Percentiles rank a stretch among this genome's conserved stretches.
Evolutionary conservation across 2,797 vertebrate species (phyloP).

Genomic region (Oreonectes daqikongensis): DNA sequence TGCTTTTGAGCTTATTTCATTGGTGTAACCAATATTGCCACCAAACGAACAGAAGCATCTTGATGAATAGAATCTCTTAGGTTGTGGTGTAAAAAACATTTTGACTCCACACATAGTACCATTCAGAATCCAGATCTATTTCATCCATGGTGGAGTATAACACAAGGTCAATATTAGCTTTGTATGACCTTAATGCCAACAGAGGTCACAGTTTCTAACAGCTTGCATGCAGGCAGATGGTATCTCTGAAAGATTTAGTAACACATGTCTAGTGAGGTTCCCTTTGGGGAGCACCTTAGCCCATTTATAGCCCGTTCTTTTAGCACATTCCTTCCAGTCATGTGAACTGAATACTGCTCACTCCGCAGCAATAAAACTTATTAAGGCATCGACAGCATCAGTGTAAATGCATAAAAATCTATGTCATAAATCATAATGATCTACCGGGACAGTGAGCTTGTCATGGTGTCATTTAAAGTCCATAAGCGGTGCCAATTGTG

Average conservation of each 20-base stretch:
- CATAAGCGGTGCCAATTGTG: constrained; percentile 3
- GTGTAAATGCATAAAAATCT: constrained; percentile 42
- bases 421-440: constrained; percentile 41
- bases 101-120: neutral
- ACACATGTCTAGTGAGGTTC: constrained; percentile 77
- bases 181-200: constrained; percentile 73
- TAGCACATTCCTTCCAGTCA: constrained; percentile 54
- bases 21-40: neutral
- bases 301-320: constrained; percentile 77
- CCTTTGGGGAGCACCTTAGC: constrained; percentile 73
- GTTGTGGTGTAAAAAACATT: neutral
- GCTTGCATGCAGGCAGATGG: constrained; percentile 78
- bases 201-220: constrained; percentile 76
- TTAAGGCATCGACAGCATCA: constrained; percentile 45
- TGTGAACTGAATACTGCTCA: constrained; percentile 65
- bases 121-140: constrained; percentile 17
- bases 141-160: constrained; percentile 34
- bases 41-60: neutral
- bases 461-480: constrained; percentile 37
- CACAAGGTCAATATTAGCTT: constrained; percentile 66
- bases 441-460: constrained; percentile 15
- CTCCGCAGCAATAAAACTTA: constrained; percentile 63
- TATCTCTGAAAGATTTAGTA: constrained; percentile 80
- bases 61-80: neutral
- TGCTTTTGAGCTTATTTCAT: neutral